Evolutionary conservation across 2,113 vertebrate species (phyloP).

Genomic region (Pelecanoides urinatrix): DNA sequence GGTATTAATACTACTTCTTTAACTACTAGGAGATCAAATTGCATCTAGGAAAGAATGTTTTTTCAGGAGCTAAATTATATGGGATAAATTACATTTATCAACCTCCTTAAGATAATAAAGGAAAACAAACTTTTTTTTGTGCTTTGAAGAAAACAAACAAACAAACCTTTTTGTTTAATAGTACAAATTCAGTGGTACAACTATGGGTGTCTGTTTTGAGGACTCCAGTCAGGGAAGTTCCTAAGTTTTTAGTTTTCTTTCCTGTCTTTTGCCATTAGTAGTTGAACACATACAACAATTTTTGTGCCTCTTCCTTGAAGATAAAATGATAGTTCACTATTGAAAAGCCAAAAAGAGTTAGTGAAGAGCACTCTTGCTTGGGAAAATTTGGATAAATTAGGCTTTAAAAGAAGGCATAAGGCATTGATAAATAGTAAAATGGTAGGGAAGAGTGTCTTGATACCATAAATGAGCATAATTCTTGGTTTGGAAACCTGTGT

Average conservation of each 20-base stretch:
- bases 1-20: neutral
- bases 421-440: neutral
- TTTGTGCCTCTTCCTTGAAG: neutral
- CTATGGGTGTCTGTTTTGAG: neutral
- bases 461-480: neutral
- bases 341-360: neutral
- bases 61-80: neutral
- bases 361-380: neutral
- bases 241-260: neutral
- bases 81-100: neutral
- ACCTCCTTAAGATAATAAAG: neutral
- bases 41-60: neutral
- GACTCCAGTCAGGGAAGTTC: neutral
- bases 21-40: neutral
- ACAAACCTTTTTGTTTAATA: neutral
- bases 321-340: neutral
- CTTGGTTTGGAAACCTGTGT: neutral
- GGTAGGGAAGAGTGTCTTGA: neutral
- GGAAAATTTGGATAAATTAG: neutral
- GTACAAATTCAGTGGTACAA: neutral
- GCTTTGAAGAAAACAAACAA: neutral
- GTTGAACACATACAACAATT: neutral
- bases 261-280: neutral
- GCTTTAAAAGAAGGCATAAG: neutral
- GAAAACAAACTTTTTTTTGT: neutral